A percentile compares a stretch with the other conserved stretches of the same genome.
Evolutionary conservation across 2,888 invertebrate species (phyloP).

Genomic region (Agrypnus murinus): DNA sequence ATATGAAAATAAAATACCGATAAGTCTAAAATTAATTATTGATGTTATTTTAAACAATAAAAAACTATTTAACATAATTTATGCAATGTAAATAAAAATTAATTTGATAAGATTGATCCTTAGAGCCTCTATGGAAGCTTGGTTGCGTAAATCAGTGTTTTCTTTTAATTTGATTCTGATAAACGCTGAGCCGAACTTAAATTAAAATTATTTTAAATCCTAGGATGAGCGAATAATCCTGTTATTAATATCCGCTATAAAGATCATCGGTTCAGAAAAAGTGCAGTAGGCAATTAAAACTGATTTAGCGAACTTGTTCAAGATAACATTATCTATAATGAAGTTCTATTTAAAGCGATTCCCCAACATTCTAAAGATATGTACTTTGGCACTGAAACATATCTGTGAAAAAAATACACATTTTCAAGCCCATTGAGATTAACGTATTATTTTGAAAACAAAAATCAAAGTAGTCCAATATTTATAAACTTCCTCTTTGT

Average conservation of each 20-base stretch:
- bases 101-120: too few relatives aligned
- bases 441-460: slow-evolving; percentile 20
- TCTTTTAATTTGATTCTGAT: too few relatives aligned
- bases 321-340: slow-evolving; percentile 22
- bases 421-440: slow-evolving; percentile 5
- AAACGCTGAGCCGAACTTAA: too few relatives aligned
- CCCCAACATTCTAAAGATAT: slow-evolving; percentile 3
- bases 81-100: too few relatives aligned
- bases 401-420: slow-evolving; percentile 4
- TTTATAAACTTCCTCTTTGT: slow-evolving; percentile 13
- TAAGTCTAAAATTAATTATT: too few relatives aligned
- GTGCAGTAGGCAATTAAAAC: slow-evolving; percentile 7
- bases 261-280: slow-evolving; percentile 6
- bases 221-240: background rate
- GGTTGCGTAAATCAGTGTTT: too few relatives aligned
- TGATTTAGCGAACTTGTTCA: slow-evolving; percentile 18
- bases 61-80: too few relatives aligned
- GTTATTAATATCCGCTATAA: background rate
- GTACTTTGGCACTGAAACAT: slow-evolving; percentile 17
- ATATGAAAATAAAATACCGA: too few relatives aligned
- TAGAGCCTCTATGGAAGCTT: too few relatives aligned
- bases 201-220: background rate
- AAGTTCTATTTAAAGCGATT: slow-evolving; percentile 27
- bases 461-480: background rate
- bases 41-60: too few relatives aligned